Base-by-base conservation (phyloP, 2,888 invertebrate species). In the Eugnorisma glareosa region DNA sequence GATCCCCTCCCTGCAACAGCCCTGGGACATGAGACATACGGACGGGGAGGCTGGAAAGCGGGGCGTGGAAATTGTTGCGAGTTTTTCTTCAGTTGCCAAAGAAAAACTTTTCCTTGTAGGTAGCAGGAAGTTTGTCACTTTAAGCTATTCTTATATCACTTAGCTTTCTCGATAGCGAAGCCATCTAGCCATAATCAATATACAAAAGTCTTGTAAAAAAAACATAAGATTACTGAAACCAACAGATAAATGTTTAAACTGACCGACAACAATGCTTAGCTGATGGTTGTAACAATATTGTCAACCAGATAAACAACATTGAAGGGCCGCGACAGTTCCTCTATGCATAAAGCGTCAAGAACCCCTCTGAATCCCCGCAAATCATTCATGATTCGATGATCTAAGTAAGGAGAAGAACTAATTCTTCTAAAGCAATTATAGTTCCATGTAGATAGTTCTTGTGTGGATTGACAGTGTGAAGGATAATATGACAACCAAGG, bases 1-100 rank as follows among this genome's bases (percentile, higher is more conserved):
- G 79, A 64, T 82, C 86, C 85, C 86, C 82, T 79, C 79, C 79
- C 84, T 77, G 66, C 73, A 79, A 67, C 85, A 79, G 76, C 85
- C 88, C 88, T 75, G 88, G 88, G 88, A 81, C 69, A 51, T 28
- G 72, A 24, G 63, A 81, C 86, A 86, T 28, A 88, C 88, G 18
- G 83, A 0, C 71, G 48, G 59, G 59, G 59, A 77, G 71, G 31
- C 0, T 72, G 79, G 28, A 83, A 82, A 83, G 79, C 85, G n/a
- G n/a, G 0, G 48, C 24, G 35, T 15, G 77, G 18, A 81, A 84
- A 75, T 67, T 24, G 35, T 7, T 28, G 11, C 4, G 1, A 57
- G 31, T n/a, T 63, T 63, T 75, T 51, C 57, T 48, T 63, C 11
- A 40, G 28, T 61, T 61, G 10, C 10, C 31, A 1, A 35, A 61